Conservation (phyloP, 2,888 invertebrate genomes). For the Aquatica leii region DNA sequence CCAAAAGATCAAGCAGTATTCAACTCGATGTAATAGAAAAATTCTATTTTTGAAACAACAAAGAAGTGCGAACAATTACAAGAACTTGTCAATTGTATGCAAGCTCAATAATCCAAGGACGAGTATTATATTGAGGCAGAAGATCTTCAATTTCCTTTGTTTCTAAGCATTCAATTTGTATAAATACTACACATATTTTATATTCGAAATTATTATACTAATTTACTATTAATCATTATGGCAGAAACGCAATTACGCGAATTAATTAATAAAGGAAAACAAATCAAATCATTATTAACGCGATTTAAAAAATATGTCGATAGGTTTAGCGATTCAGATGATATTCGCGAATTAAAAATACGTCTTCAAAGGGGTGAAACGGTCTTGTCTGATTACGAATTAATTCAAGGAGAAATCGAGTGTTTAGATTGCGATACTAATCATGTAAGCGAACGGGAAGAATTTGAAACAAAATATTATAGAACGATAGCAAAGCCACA, state of each 20-base stretch:
- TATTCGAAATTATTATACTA: not conserved
- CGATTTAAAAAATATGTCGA: not conserved
- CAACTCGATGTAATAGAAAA: not conserved
- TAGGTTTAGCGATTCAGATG: not conserved
- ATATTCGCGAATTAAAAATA: not conserved
- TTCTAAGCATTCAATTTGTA: not conserved
- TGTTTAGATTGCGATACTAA: not conserved
- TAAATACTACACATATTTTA: not conserved
- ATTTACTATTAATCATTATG: not conserved
- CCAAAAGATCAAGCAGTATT: not conserved
- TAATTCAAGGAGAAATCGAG: not conserved
- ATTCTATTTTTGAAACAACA: too few species aligned
- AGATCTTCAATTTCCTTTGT: not conserved
- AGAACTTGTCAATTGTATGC: not conserved
- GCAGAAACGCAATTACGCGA: too few species aligned
- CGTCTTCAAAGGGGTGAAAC: not conserved
- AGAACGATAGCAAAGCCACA: not conserved
- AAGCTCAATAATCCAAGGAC: not conserved
- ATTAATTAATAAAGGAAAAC: not conserved
- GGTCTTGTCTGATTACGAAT: not conserved
- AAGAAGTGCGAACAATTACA: too few species aligned
- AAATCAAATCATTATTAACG: not conserved
- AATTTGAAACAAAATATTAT: not conserved
- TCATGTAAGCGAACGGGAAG: not conserved
- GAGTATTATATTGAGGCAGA: not conserved